Conservation (phyloP, 2,797 vertebrate species). For the Enteromius argenteus region DNA sequence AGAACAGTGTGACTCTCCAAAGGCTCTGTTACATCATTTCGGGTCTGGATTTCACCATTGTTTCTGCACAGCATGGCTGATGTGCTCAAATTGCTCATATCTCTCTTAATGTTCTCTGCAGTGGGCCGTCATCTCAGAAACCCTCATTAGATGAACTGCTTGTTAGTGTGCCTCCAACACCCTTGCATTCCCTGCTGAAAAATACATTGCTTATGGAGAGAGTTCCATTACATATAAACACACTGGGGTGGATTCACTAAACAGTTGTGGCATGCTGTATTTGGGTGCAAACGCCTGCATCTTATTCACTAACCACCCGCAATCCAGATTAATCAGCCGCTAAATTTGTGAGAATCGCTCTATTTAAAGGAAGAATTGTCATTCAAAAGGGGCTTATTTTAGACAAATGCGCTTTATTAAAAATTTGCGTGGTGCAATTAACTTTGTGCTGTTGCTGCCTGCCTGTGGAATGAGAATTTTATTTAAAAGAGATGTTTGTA, state of each 20-base stretch:
- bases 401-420: background rate
- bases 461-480: background rate
- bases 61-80: slow-evolving; percentile 45
- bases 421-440: background rate
- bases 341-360: background rate
- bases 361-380: slow-evolving; percentile 13
- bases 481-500: slow-evolving; percentile 17
- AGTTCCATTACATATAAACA: slow-evolving; percentile 23
- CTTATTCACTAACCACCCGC: background rate
- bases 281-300: background rate
- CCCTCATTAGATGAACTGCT: slow-evolving; percentile 53
- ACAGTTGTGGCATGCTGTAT: slow-evolving; percentile 10
- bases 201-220: slow-evolving; percentile 19
- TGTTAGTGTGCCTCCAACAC: slow-evolving; percentile 36
- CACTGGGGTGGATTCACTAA: slow-evolving; percentile 8
- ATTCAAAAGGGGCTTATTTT: background rate
- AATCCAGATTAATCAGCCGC: background rate
- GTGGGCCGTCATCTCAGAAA: slow-evolving; percentile 42
- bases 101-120: slow-evolving; percentile 52
- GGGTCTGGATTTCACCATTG: slow-evolving; percentile 50
- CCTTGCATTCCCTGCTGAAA: slow-evolving; percentile 26
- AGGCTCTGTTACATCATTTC: slow-evolving; percentile 57
- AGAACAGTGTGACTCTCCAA: slow-evolving; percentile 52
- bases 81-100: slow-evolving; percentile 51
- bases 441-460: background rate